Percentiles rank a stretch among this genome's conserved stretches.
These are phyloP conservation scores for Oscheius sp. DNA, from an alignment of 2,888 invertebrate genomes.

Conservation along the genomic window DNA sequence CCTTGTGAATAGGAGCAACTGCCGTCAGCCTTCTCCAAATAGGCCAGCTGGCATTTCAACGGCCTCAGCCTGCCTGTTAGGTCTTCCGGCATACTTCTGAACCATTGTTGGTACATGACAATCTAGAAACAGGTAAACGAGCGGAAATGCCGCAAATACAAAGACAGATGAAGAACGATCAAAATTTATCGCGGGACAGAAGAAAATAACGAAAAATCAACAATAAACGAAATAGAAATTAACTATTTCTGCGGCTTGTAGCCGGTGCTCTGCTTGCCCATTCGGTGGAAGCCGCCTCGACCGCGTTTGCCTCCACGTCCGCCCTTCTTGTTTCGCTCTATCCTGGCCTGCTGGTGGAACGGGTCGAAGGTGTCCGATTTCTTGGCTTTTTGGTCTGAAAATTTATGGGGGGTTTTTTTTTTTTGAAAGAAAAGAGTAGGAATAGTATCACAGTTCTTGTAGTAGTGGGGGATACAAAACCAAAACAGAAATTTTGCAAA, in stretches of 20 bases:
- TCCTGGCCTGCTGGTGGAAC: constrained; percentile 48
- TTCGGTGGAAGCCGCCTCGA: constrained; percentile 44
- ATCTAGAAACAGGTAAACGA: not conserved
- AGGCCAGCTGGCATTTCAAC: constrained; percentile 76
- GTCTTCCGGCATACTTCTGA: constrained; percentile 1
- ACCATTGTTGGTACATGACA: not conserved
- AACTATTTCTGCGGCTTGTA: constrained; percentile 26
- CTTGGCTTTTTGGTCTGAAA: constrained; percentile 43
- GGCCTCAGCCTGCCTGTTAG: constrained; percentile 20
- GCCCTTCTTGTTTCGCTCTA: constrained; percentile 27
- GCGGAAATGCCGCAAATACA: not conserved
- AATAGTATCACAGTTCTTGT: too few relatives aligned
- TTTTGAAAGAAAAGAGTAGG: too few relatives aligned
- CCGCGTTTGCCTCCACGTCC: constrained; percentile 14
- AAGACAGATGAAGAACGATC: not conserved
- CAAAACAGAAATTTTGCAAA: too few relatives aligned
- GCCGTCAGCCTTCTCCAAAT: constrained; percentile 52
- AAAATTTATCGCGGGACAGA: constrained; percentile 3
- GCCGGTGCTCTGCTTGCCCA: constrained; percentile 32
- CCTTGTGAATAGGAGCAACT: constrained; percentile 52
- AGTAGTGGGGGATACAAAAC: too few relatives aligned
- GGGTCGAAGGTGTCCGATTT: constrained; percentile 46
- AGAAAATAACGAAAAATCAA: constrained; percentile 26
- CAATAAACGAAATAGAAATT: constrained; percentile 18
- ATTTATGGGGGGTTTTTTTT: too few relatives aligned